phyloP scores from a whole-genome alignment of 2,888 invertebrate species.

The Parnassius orleans region DNA sequence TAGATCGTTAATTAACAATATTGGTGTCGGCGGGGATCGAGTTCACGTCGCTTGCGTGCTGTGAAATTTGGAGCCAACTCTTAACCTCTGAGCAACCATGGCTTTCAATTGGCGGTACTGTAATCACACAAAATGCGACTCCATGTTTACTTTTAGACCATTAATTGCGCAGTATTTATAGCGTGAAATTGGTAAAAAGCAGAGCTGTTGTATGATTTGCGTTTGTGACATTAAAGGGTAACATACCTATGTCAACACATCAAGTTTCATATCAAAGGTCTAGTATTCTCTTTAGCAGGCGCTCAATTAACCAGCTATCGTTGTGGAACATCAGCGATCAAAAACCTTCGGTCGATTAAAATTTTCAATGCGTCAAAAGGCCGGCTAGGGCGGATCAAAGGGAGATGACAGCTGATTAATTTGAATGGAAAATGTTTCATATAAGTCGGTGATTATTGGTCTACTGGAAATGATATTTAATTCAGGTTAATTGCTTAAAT shows the following conservation, averaged over 20 bases:
- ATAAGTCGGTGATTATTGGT: constrained; percentile 11
- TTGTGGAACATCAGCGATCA: constrained; percentile 54
- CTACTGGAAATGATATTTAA: constrained; percentile 28
- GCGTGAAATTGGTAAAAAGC: constrained; percentile 9
- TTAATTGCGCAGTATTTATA: constrained; percentile 11
- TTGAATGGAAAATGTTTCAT: constrained; percentile 56
- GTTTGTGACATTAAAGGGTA: constrained; percentile 26
- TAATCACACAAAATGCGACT: neutral
- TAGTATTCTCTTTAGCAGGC: constrained; percentile 58
- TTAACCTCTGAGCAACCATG: too few relatives aligned
- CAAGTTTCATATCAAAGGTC: constrained; percentile 48
- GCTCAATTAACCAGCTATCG: constrained; percentile 64
- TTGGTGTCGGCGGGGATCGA: too few relatives aligned
- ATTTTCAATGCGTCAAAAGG: constrained; percentile 62
- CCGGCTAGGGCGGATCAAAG: constrained; percentile 63
- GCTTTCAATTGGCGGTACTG: too few relatives aligned
- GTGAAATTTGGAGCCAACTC: too few relatives aligned
- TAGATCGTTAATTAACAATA: too few relatives aligned
- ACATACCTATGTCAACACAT: constrained; percentile 24
- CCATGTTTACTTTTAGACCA: constrained; percentile 5
- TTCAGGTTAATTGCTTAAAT: neutral
- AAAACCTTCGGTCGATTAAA: constrained; percentile 54
- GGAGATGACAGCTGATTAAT: constrained; percentile 58
- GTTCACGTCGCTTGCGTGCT: too few relatives aligned
- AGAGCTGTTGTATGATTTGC: constrained; percentile 16